Conservation (phyloP, 2,888 invertebrate species). For the Acanthosepion pharaonis region DNA sequence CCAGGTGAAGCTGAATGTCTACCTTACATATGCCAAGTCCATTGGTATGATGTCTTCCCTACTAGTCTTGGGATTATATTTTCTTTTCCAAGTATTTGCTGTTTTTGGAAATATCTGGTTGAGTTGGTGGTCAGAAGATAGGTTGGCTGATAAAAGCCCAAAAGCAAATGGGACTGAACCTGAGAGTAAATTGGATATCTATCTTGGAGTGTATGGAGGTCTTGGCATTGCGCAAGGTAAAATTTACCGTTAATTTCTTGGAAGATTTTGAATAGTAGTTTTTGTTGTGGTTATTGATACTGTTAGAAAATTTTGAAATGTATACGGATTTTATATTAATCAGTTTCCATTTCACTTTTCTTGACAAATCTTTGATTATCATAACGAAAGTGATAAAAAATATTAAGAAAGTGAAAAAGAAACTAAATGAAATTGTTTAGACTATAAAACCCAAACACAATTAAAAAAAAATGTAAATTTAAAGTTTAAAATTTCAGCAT, state of each 20-base stretch:
- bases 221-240: constrained; percentile 58
- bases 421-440: no score
- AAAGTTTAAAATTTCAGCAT: no score
- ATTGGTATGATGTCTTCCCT: constrained; percentile 62
- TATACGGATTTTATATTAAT: no score
- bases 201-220: constrained; percentile 50
- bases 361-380: no score
- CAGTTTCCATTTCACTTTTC: no score
- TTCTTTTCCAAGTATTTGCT: constrained; percentile 53
- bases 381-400: no score
- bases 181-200: constrained; percentile 38
- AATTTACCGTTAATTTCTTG: background rate
- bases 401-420: no score
- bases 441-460: no score
- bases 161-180: constrained; percentile 46
- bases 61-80: constrained; percentile 60
- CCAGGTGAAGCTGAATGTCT: background rate
- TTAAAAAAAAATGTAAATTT: no score
- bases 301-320: no score
- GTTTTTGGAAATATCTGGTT: constrained; percentile 65
- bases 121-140: constrained; percentile 65
- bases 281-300: no score
- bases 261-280: background rate
- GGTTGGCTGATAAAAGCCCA: background rate
- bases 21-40: background rate